These are phyloP conservation scores for Petrocephalus sullivani DNA, from an alignment of 2,797 vertebrate genomes.

Conservation along the genomic window DNA sequence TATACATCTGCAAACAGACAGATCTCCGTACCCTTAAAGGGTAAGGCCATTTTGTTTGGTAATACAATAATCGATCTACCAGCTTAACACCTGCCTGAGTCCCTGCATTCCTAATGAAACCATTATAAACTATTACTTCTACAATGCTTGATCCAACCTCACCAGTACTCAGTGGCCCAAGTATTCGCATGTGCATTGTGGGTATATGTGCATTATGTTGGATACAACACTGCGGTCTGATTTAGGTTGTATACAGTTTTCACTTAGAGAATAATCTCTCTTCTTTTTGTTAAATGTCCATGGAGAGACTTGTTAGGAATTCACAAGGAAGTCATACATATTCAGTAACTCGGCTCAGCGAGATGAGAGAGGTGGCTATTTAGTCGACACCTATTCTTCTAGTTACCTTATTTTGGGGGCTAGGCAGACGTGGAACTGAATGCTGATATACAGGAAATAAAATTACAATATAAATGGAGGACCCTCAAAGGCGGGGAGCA, in stretches of 20 bases:
- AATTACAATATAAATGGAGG: constrained; percentile 1
- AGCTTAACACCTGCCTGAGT: neutral
- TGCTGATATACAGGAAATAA: neutral
- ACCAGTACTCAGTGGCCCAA: neutral
- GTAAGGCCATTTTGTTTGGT: neutral
- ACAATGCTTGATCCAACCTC: neutral
- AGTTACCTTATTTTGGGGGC: neutral
- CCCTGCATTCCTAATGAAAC: neutral
- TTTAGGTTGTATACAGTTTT: neutral
- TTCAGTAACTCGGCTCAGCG: neutral
- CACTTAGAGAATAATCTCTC: neutral
- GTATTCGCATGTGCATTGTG: neutral
- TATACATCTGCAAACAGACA: neutral
- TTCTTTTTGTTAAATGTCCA: neutral
- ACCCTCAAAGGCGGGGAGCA: neutral
- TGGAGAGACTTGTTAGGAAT: constrained; percentile 11
- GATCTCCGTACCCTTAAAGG: neutral
- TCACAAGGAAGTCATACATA: constrained; percentile 10
- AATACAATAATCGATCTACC: neutral
- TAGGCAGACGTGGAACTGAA: neutral
- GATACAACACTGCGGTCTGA: neutral
- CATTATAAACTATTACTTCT: neutral
- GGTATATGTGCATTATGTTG: neutral
- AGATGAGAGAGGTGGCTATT: neutral
- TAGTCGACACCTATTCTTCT: neutral